Evolutionary conservation across 1,140 invertebrate species (phyloP), one percentile per base, ranked within the genome.

Genomic region (Solenopsis fugax): DNA sequence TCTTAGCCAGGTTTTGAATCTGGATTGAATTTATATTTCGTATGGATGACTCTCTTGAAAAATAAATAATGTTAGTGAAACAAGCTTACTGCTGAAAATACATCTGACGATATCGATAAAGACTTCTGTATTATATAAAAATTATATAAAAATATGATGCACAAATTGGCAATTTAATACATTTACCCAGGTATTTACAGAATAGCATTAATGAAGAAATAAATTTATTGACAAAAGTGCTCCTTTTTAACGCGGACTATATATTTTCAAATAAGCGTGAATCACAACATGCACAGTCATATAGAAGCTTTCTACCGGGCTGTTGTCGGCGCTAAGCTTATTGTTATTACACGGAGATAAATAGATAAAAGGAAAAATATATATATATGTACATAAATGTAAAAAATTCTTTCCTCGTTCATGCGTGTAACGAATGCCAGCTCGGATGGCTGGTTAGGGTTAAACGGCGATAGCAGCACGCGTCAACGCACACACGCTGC

Each of bases 401-500:
- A 73, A 73, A 73, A 73, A 50, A 71, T 12, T 37, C 62, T 24
- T 69, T 69, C 10, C 21, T 24, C 45, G 48, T 73, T 56, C 34
- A 37, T 37, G 10, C 50, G 29, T 41, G 37, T 41, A 34, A 73
- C 52, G 18, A 29, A 72, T 10, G 24, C 6, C 10, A 29, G 67
- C 50, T 29, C 50, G 24, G 45, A 21, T 56, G 64, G 18, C 62
- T 65, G 34, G 64, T 21, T 67, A 67, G n/a, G 37, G 41, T 67
- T 67, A 67, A 67, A 41, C 64, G 37, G 1, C n/a, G 37, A 45
- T 12, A 18, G 29, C 41, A 4, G 34, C 34, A 21, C 12, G 34
- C 52, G 52, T 67, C 37, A 67, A 56, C 52, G 34, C 34, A 56
- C 52, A 41, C 16, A n/a, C 12, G 48, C 52, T 73, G 71, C 71